These are phyloP conservation scores for Anniella stebbinsi DNA, from an alignment of 2,797 vertebrate species.

Conservation along the genomic window DNA sequence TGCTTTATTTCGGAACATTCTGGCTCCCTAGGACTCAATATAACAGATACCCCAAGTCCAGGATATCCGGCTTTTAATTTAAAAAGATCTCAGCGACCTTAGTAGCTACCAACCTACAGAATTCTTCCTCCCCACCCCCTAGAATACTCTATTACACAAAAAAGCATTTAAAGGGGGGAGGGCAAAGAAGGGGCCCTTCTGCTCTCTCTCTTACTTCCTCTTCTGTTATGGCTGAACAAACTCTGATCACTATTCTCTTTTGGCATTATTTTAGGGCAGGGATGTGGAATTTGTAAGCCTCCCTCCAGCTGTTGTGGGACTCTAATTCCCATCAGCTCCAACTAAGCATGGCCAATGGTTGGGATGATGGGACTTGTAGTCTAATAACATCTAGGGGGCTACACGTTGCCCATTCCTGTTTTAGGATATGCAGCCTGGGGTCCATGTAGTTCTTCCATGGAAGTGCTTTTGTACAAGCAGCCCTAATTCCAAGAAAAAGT, in stretches of 20 bases:
- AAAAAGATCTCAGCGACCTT: neutral
- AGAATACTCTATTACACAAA: neutral
- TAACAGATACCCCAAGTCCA: neutral
- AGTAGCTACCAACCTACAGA: neutral
- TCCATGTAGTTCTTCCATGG: neutral
- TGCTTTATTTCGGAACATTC: slow-evolving; percentile 32
- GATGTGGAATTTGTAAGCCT: neutral
- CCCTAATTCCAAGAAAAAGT: neutral
- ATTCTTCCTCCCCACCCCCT: neutral
- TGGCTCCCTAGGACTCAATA: slow-evolving; percentile 1
- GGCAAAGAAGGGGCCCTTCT: neutral
- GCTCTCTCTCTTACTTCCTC: neutral
- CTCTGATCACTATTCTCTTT: neutral
- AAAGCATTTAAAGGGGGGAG: neutral
- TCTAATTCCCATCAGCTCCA: neutral
- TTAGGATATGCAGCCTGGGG: neutral
- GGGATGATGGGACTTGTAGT: neutral
- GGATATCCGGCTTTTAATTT: neutral
- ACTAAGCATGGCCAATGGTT: neutral
- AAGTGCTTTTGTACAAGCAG: neutral
- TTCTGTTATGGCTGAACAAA: neutral
- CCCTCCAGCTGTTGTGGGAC: neutral
- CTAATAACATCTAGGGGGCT: neutral
- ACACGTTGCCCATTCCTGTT: neutral
- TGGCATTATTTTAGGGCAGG: neutral